Conservation (phyloP, 1,140 invertebrate species). For the Bathynomus jamesi region DNA sequence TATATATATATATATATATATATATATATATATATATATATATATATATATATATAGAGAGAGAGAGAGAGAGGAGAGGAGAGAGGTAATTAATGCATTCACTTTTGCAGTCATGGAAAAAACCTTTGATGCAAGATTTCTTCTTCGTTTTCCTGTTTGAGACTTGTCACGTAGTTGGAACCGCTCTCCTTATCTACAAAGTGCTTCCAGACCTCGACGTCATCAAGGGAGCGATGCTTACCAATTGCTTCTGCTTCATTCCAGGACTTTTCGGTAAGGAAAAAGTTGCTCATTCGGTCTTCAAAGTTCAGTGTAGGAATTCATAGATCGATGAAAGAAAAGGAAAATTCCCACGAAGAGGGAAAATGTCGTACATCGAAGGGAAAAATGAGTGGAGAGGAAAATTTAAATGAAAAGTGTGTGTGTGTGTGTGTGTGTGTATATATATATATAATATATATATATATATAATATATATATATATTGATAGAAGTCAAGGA, state of each 20-base stretch:
- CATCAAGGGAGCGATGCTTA: conserved; percentile 84
- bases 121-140: conserved; percentile 55
- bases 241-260: conserved; percentile 84
- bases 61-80: background rate
- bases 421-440: too few relatives aligned
- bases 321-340: too few relatives aligned
- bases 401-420: too few relatives aligned
- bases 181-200: conserved; percentile 73
- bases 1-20: conserved; percentile 18
- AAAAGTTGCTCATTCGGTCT: background rate
- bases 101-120: conserved; percentile 53
- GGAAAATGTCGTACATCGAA: too few relatives aligned
- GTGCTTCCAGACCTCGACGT: conserved; percentile 85
- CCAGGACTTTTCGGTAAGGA: conserved; percentile 63
- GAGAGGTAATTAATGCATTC: background rate
- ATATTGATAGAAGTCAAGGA: too few relatives aligned
- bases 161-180: conserved; percentile 73
- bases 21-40: conserved; percentile 20
- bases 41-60: conserved; percentile 11
- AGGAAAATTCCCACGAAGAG: too few relatives aligned
- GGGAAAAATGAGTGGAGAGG: too few relatives aligned
- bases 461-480: too few relatives aligned
- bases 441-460: too few relatives aligned
- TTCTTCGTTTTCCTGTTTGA: conserved; percentile 69
- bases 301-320: too few relatives aligned